These are phyloP conservation scores for Steinernema scapterisci DNA, from an alignment of 2,888 invertebrate genomes.

Conservation along the genomic window DNA sequence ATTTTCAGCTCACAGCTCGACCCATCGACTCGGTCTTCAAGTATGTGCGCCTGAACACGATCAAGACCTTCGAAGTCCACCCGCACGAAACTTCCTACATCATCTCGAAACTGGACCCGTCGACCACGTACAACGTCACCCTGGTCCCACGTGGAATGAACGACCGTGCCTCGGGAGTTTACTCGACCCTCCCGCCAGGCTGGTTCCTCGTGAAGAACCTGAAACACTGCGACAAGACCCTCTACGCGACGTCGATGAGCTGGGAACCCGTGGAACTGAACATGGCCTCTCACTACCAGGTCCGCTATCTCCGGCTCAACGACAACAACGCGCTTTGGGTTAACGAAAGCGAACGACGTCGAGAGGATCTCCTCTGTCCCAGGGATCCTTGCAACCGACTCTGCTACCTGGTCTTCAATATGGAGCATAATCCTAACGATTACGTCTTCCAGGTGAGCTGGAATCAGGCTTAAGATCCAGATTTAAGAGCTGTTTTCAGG, in stretches of 20 bases:
- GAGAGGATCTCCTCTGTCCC: conserved; percentile 56
- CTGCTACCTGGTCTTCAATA: conserved; percentile 67
- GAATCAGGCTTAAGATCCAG: background rate
- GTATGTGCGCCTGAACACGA: conserved; percentile 52
- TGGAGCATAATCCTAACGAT: conserved; percentile 57
- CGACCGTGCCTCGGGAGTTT: conserved; percentile 66
- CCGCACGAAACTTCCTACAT: conserved; percentile 60
- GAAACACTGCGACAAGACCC: conserved; percentile 65
- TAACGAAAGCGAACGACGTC: conserved; percentile 52
- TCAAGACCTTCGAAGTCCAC: conserved; percentile 60
- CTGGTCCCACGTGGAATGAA: conserved; percentile 59
- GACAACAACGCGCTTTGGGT: conserved; percentile 59
- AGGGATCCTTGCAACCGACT: conserved; percentile 65
- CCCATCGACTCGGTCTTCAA: conserved; percentile 62
- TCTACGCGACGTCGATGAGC: conserved; percentile 65
- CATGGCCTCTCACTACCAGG: conserved; percentile 64
- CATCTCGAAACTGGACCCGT: conserved; percentile 62
- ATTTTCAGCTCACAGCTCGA: too few species aligned
- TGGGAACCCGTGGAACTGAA: conserved; percentile 65
- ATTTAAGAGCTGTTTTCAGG: conserved; percentile 42
- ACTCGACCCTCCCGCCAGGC: conserved; percentile 67
- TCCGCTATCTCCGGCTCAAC: conserved; percentile 60
- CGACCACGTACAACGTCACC: conserved; percentile 67
- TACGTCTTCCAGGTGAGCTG: conserved; percentile 64
- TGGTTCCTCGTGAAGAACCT: conserved; percentile 66